A percentile compares a stretch with the other conserved stretches of the same genome.
phyloP scores from a whole-genome alignment of 1,140 invertebrate genomes.

The Doryteuthis pealeii region DNA sequence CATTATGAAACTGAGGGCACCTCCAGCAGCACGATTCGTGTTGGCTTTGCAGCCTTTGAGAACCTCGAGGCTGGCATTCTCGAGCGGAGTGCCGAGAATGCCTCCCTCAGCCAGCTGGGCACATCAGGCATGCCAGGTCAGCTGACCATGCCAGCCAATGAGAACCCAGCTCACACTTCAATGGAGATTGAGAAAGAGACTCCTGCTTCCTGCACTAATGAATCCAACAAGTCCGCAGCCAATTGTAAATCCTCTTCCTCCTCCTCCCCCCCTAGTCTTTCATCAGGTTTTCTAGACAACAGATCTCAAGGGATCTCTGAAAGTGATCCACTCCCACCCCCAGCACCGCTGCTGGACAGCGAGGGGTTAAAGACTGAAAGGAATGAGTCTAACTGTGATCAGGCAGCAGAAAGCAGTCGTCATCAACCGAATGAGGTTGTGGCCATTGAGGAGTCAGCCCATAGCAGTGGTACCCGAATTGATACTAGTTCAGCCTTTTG shows the following conservation, averaged over 20 bases:
- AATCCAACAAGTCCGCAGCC: background rate
- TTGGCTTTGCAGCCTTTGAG: constrained; percentile 47
- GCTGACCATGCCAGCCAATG: background rate
- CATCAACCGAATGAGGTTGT: background rate
- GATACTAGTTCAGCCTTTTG: background rate
- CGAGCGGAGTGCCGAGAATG: constrained; percentile 30
- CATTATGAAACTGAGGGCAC: constrained; percentile 52
- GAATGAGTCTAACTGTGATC: constrained; percentile 5
- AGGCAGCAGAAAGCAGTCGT: background rate
- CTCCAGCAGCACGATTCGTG: constrained; percentile 44
- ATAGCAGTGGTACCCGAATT: background rate
- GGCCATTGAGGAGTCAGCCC: background rate
- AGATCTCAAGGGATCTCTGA: background rate
- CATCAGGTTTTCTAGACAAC: background rate
- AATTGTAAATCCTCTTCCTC: background rate
- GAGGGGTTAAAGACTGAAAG: background rate
- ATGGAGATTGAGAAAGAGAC: constrained; percentile 1
- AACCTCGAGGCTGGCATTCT: constrained; percentile 37
- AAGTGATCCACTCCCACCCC: background rate
- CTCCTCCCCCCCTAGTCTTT: background rate
- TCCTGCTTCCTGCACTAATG: background rate
- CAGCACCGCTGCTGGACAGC: background rate
- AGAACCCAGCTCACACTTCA: background rate
- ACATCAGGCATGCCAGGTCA: constrained; percentile 3
- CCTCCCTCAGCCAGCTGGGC: background rate